These are phyloP conservation scores for Xestia c-nigrum DNA, from an alignment of 2,888 invertebrate species.

Conservation along the genomic window DNA sequence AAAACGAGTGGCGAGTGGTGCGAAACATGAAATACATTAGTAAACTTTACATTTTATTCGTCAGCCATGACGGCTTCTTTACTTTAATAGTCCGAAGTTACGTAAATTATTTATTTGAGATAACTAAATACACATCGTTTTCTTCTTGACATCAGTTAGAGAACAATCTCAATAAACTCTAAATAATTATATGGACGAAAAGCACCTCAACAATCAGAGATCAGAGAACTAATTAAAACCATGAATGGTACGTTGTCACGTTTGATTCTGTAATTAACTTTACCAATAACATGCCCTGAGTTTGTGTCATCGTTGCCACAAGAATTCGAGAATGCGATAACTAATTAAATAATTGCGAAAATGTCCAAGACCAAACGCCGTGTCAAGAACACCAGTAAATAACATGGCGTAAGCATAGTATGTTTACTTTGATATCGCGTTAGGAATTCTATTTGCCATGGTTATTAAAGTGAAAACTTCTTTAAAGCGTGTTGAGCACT, in stretches of 20 bases:
- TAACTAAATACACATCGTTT: background rate
- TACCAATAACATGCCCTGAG: background rate
- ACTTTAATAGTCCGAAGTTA: too few relatives aligned
- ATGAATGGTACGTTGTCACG: background rate
- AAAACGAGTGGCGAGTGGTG: too few relatives aligned
- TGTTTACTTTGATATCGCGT: constrained; percentile 53
- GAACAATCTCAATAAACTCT: background rate
- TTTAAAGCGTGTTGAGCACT: too few relatives aligned
- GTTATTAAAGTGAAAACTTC: background rate
- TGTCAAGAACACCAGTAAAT: constrained; percentile 71
- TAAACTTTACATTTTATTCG: too few relatives aligned
- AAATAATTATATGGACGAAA: background rate
- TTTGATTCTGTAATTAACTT: constrained; percentile 16
- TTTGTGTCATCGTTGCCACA: constrained; percentile 35
- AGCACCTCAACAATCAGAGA: background rate
- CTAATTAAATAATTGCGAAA: constrained; percentile 72
- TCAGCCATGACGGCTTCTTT: background rate
- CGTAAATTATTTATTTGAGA: background rate
- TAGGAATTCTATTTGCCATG: constrained; percentile 34
- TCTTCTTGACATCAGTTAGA: background rate
- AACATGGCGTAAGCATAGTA: constrained; percentile 65
- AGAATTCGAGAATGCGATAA: constrained; percentile 54
- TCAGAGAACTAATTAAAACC: background rate
- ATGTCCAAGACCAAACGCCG: constrained; percentile 63
- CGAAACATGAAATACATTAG: too few relatives aligned